Evolutionary conservation across 2,888 invertebrate species (phyloP).

Genomic region (Pediacus dermestoides): DNA sequence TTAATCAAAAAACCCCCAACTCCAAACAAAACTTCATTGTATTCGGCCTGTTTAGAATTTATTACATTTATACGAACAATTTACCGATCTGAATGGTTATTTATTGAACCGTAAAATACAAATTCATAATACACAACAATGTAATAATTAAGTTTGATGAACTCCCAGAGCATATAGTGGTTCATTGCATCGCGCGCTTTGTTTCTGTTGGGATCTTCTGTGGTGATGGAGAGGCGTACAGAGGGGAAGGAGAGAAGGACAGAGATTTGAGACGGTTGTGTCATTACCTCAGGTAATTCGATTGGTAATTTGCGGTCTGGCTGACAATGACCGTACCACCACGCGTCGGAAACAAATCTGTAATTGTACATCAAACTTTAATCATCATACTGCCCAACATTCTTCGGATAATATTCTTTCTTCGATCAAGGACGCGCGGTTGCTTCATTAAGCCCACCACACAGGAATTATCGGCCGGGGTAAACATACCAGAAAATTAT

Average conservation of each 20-base stretch:
- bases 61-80: constrained; percentile 12
- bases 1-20: too few species aligned
- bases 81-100: constrained; percentile 17
- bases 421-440: constrained; percentile 26
- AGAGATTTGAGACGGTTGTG: constrained; percentile 31
- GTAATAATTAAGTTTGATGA: constrained; percentile 30
- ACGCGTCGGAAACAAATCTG: constrained; percentile 46
- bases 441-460: neutral
- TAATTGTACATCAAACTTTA: constrained; percentile 45
- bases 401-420: constrained; percentile 28
- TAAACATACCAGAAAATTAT: too few species aligned
- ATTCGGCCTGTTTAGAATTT: constrained; percentile 2
- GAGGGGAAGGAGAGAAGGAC: constrained; percentile 14
- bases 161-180: constrained; percentile 13
- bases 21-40: constrained; percentile 5
- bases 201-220: constrained; percentile 14
- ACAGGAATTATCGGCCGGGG: too few species aligned
- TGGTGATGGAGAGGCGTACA: neutral
- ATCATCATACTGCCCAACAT: constrained; percentile 33
- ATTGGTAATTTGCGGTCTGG: constrained; percentile 47
- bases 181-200: constrained; percentile 11
- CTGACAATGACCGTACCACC: constrained; percentile 45
- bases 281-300: constrained; percentile 42
- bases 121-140: constrained; percentile 25
- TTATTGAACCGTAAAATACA: constrained; percentile 26